phyloP scores from a whole-genome alignment of 2,888 invertebrate genomes.

The Pseudoips prasinana region DNA sequence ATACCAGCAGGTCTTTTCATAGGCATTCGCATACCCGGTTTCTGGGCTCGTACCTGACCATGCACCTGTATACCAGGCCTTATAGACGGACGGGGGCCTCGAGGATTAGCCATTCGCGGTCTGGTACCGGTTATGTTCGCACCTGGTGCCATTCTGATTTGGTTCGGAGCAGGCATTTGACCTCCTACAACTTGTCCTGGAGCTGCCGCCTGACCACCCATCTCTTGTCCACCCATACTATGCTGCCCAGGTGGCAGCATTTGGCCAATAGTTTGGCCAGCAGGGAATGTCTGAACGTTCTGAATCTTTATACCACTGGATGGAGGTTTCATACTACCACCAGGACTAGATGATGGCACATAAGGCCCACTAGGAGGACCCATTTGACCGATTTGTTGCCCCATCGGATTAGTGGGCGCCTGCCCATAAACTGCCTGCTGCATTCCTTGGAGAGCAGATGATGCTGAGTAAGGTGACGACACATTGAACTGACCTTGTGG shows the following conservation, averaged over 20 bases:
- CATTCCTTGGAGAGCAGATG: slow-evolving; percentile 71
- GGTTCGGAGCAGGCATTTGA: slow-evolving; percentile 61
- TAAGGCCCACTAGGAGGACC: slow-evolving; percentile 48
- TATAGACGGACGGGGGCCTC: slow-evolving; percentile 59
- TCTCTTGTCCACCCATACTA: slow-evolving; percentile 32
- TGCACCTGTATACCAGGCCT: slow-evolving; percentile 70
- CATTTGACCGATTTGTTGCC: slow-evolving; percentile 41
- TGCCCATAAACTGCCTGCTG: slow-evolving; percentile 71
- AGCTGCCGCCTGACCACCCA: slow-evolving; percentile 31
- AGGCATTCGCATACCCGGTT: slow-evolving; percentile 62
- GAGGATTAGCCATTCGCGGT: slow-evolving; percentile 58
- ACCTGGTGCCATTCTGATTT: slow-evolving; percentile 63
- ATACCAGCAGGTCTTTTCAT: slow-evolving; percentile 57
- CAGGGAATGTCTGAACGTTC: slow-evolving; percentile 68
- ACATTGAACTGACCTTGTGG: slow-evolving; percentile 49
- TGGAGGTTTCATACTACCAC: slow-evolving; percentile 57
- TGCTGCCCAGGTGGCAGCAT: slow-evolving; percentile 40
- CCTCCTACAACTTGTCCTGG: slow-evolving; percentile 46
- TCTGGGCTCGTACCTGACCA: slow-evolving; percentile 60
- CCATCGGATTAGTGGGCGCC: slow-evolving; percentile 35
- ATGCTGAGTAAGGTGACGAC: slow-evolving; percentile 53
- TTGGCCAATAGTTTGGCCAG: slow-evolving; percentile 49
- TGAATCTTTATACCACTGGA: slow-evolving; percentile 61
- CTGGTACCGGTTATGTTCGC: slow-evolving; percentile 54
- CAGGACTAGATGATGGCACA: slow-evolving; percentile 55